Base-by-base conservation (phyloP, 2,888 invertebrate species). In the Polylopha cassiicola region DNA sequence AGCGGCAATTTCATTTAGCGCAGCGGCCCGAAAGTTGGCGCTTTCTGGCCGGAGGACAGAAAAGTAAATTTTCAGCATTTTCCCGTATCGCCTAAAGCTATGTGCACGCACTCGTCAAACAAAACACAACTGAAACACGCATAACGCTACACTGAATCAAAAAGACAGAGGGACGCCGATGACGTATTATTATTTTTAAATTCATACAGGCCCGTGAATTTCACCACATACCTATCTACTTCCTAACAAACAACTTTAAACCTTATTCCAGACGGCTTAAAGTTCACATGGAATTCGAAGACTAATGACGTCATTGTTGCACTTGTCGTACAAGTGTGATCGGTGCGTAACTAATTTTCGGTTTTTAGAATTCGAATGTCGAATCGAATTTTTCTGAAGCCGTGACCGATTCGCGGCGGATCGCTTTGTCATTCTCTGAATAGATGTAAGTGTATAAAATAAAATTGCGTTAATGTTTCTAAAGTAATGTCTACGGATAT, bases 161-260 rank as follows among this genome's bases (percentile, higher is more conserved):
- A 81, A 80, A 80, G 77, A 81, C 78, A 70, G 67, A 78, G 80
- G 74, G 76, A 70, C 57, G 36, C 58, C 61, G 65, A 73, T 78
- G 75, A 78, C 70, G 74, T 73, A 73, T 78, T 78, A 79, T 80
- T 79, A 80, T 75, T 78, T 79, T 74, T 69, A 78, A 81, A 79
- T 75, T 79, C 76, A 77, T 77, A 75, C 61, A 70, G 63, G 56
- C 53, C 60, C 57, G n/a, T 44, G 51, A 53, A 55, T 52, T 53
- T 45, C 38, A 28, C 44, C 36, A 46, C 41, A 39, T 28, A 22
- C 17, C 13, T 20, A 34, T 44, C 33, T 33, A 42, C 46, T 36
- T 20, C 41, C 36, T 43, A 23, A 32, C 55, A 53, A 16, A n/a
- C 28, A 30, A 68, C 38, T 53, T 38, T 55, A 37, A 28, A 51